Conservation (phyloP, 2,113 vertebrate genomes). For the Melierax canorus region DNA sequence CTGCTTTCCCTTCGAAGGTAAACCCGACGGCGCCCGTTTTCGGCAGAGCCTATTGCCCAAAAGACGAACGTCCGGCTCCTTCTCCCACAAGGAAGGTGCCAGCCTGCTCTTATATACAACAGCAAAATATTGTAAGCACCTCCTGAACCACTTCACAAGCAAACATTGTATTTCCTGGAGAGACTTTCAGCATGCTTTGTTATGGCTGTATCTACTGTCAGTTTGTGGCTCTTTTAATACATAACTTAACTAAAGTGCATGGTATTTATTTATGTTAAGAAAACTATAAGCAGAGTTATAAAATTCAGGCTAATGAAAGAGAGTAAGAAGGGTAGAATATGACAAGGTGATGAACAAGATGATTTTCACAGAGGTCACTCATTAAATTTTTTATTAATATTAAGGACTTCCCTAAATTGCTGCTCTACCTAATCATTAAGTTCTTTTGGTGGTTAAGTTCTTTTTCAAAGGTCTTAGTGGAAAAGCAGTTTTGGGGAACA, state of each 20-base stretch:
- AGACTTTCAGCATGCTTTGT: background rate
- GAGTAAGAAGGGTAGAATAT: background rate
- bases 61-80: no score
- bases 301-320: background rate
- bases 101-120: fast-evolving
- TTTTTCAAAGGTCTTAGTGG: background rate
- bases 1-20: no score
- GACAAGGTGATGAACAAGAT: background rate
- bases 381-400: background rate
- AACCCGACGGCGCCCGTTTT: no score
- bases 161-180: background rate
- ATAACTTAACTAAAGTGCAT: background rate
- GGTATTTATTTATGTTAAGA: background rate
- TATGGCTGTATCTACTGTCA: background rate
- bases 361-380: background rate
- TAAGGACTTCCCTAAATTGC: background rate
- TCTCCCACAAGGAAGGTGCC: no score
- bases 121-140: background rate
- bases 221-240: background rate
- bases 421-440: background rate
- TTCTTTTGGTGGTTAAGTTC: background rate
- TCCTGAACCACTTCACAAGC: background rate
- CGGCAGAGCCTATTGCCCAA: no score
- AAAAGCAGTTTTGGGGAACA: background rate
- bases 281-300: background rate